A percentile compares a stretch with the other conserved stretches of the same genome.
Evolutionary conservation across 2,888 invertebrate genomes (phyloP).

Genomic region (Pteria penguin): DNA sequence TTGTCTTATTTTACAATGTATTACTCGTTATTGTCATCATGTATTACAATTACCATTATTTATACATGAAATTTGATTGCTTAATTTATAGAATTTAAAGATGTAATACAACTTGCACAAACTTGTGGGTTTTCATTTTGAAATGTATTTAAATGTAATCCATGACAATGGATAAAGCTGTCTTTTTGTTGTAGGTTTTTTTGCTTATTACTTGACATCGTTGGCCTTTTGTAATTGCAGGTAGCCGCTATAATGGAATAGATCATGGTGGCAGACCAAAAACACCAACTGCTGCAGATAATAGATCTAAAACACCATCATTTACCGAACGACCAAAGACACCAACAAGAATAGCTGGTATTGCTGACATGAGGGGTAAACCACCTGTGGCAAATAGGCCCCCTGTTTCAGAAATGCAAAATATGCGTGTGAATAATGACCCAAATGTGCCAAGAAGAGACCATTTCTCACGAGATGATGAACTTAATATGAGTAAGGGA

Average conservation of each 20-base stretch:
- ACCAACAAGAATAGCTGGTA: slow-evolving; percentile 60
- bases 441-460: slow-evolving; percentile 59
- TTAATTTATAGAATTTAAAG: too few relatives aligned
- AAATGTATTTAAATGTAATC: neutral
- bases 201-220: too few relatives aligned
- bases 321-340: slow-evolving; percentile 67
- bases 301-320: slow-evolving; percentile 64
- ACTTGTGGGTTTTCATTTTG: neutral
- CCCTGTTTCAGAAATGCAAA: slow-evolving; percentile 49
- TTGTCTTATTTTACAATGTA: too few relatives aligned
- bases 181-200: too few relatives aligned
- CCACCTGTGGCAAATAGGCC: slow-evolving; percentile 48
- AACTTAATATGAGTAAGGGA: slow-evolving; percentile 55
- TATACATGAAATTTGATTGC: too few relatives aligned
- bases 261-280: slow-evolving; percentile 49
- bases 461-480: slow-evolving; percentile 50
- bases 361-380: slow-evolving; percentile 52
- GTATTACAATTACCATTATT: too few relatives aligned
- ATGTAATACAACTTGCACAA: too few relatives aligned
- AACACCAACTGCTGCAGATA: slow-evolving; percentile 56
- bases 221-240: slow-evolving; percentile 26
- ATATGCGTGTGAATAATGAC: slow-evolving; percentile 39
- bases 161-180: too few relatives aligned
- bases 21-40: too few relatives aligned
- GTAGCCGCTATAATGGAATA: slow-evolving; percentile 23